A percentile compares a stretch with the other conserved stretches of the same genome.
These are phyloP conservation scores for Prinia subflava DNA, from an alignment of 2,113 vertebrate genomes.

Conservation along the genomic window DNA sequence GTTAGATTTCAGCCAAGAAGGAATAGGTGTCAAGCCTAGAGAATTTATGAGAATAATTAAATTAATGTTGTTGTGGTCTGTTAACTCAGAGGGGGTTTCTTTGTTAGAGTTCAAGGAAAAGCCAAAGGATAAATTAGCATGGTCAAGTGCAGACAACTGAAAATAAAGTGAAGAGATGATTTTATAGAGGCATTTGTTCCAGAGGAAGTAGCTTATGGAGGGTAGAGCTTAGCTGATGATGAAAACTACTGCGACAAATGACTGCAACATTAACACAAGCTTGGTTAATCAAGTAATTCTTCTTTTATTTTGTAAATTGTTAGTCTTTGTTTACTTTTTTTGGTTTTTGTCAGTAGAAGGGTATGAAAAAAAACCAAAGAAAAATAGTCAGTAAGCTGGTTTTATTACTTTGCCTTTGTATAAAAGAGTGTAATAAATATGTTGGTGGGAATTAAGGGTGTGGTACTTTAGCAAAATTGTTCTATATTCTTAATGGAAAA, in stretches of 20 bases:
- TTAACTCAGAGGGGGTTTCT: neutral
- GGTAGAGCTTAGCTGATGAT: neutral
- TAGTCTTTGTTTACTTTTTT: neutral
- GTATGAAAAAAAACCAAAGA: neutral
- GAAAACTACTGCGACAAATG: neutral
- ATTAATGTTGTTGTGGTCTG: neutral
- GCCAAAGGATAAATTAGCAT: neutral
- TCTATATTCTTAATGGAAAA: neutral
- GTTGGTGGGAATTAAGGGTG: neutral
- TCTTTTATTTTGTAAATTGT: neutral
- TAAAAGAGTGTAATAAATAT: neutral
- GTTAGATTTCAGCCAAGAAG: neutral
- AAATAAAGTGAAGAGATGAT: neutral
- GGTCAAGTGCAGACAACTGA: neutral
- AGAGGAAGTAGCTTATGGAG: neutral
- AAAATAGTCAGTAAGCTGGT: neutral
- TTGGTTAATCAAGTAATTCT: neutral
- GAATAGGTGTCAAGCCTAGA: neutral
- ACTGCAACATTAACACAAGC: neutral
- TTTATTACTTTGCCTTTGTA: neutral
- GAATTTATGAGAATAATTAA: neutral
- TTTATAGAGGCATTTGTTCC: neutral
- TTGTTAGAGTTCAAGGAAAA: neutral
- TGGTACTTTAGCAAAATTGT: neutral
- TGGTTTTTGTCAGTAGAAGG: neutral